These are phyloP conservation scores for Chaetodon trifascialis DNA, from an alignment of 2,113 vertebrate genomes.

Conservation along the genomic window DNA sequence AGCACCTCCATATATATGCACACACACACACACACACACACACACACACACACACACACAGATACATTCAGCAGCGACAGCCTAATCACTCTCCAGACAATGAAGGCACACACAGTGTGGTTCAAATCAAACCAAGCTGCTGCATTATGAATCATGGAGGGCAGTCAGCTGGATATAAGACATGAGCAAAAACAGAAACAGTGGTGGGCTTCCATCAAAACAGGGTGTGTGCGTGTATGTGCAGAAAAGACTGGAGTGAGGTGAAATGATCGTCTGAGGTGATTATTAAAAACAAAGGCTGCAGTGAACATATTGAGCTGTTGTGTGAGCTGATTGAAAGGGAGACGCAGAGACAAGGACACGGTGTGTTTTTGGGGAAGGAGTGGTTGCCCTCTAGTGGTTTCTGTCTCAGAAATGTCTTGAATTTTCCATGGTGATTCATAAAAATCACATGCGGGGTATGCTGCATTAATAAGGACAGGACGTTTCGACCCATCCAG, in stretches of 20 bases:
- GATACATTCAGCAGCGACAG: slow-evolving; percentile 35
- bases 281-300: slow-evolving; percentile 40
- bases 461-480: neutral
- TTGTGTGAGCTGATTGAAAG: slow-evolving; percentile 25
- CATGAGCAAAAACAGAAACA: slow-evolving; percentile 53
- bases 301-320: slow-evolving; percentile 7
- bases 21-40: no score
- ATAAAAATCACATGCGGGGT: neutral
- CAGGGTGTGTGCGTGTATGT: neutral
- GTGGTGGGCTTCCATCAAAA: slow-evolving; percentile 50
- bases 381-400: neutral
- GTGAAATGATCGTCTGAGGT: neutral
- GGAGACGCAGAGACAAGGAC: neutral
- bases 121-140: slow-evolving; percentile 26
- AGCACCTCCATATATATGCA: slow-evolving; percentile 2
- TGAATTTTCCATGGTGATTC: neutral
- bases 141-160: slow-evolving; percentile 58
- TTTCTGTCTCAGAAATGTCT: slow-evolving; percentile 4
- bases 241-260: neutral
- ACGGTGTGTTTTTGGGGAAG: neutral
- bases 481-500: neutral
- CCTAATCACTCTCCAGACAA: slow-evolving; percentile 43
- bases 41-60: slow-evolving; percentile 13
- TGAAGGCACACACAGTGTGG: slow-evolving; percentile 17
- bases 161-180: slow-evolving; percentile 49